Evolutionary conservation across 2,888 invertebrate genomes (phyloP), one percentile per base, ranked within the genome.

Genomic region (Graphium colonna): DNA sequence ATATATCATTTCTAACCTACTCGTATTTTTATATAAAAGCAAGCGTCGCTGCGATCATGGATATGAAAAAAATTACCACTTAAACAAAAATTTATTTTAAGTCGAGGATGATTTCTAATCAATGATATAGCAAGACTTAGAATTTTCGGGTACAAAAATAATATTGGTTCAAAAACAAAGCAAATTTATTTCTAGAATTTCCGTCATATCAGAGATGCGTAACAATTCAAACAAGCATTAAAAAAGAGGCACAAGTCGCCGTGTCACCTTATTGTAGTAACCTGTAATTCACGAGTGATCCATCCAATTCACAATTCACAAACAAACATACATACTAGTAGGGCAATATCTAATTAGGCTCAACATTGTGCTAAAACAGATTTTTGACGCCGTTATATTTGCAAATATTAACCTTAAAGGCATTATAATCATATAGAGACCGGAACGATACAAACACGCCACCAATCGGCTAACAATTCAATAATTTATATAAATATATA

Each of bases 401-500:
- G 9, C 36, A 12, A 36, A 12, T 36, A 9, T 5, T 2, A 36
- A 36, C 36, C 36, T 36, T 36, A 36, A n/a, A 36, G 36, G 36
- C n/a, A 36, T 12, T 36, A n/a, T 2, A 33, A 33, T 36, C n/a
- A 12, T n/a, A 13, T 36, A 12, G 1, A 36, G n/a, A 36, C 36
- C 21, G 21, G 21, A 21, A 21, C 21, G 21, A 5, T 21, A 21
- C 21, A 21, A 21, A 21, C 21, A 21, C 3, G 21, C 21, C 21
- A 3, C n/a, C 36, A 12, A 36, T 12, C 26, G 18, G 45, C 26
- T 13, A 41, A 50, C 45, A 50, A 41, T 36, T 9, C 31, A 31
- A 49, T 36, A 54, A 42, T 33, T 42, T 15, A 8, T 26, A 48
- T 42, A 50, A 13, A 51, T 42, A n/a, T 42, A 12, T 36, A 36